Conservation (phyloP, 2,113 vertebrate species). For the Petromus typicus region DNA sequence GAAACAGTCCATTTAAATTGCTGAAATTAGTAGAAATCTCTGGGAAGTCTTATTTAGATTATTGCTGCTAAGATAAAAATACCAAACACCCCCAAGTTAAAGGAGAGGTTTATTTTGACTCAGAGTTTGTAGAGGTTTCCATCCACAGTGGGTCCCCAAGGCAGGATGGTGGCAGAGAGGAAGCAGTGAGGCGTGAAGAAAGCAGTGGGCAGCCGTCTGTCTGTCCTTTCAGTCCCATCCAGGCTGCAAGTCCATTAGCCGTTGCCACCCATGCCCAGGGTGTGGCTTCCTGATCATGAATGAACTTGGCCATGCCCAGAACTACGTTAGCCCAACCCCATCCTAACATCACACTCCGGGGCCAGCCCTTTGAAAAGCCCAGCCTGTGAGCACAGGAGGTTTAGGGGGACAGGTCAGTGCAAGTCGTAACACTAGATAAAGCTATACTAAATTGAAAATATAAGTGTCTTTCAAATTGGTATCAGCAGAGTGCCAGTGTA, state of each 20-base stretch:
- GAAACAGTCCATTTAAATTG: not conserved
- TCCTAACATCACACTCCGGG: not conserved
- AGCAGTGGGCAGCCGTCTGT: not conserved
- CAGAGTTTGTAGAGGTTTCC: not conserved
- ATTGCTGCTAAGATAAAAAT: not conserved
- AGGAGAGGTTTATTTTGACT: not conserved
- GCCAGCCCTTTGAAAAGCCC: not conserved
- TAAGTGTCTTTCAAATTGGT: constrained; percentile 5
- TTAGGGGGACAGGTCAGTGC: not conserved
- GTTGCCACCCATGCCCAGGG: not conserved
- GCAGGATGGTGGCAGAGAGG: not conserved
- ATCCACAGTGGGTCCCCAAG: not conserved
- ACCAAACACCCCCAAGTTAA: not conserved
- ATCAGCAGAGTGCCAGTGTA: not conserved
- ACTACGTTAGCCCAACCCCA: not conserved
- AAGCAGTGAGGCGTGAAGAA: too few species aligned
- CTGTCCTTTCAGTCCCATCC: not conserved
- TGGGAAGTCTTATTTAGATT: not conserved
- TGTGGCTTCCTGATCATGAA: not conserved
- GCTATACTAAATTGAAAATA: constrained; percentile 45
- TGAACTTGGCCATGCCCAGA: not conserved
- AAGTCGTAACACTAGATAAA: not conserved
- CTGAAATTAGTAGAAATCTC: constrained; percentile 32
- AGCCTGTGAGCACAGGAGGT: not conserved
- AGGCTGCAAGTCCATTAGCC: not conserved